Conservation (phyloP, 2,888 invertebrate genomes). For the Polymixis lichenea region DNA sequence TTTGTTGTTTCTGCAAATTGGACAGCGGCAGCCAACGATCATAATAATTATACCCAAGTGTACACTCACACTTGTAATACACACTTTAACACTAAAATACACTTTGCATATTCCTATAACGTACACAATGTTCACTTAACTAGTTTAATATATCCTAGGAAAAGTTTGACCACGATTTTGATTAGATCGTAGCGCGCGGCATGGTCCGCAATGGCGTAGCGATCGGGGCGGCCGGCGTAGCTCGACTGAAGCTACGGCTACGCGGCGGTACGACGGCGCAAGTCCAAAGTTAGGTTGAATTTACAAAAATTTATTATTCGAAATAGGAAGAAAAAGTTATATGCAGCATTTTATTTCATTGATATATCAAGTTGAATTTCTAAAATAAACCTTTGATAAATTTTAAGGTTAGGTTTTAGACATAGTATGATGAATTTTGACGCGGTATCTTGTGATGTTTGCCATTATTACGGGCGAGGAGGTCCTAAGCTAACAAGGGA, state of each 20-base stretch:
- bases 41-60: constrained; percentile 72
- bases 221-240: constrained; percentile 79
- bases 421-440: constrained; percentile 55
- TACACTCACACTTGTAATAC: constrained; percentile 72
- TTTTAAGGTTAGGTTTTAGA: constrained; percentile 5
- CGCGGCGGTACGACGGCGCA: constrained; percentile 80
- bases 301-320: constrained; percentile 62
- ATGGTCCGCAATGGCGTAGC: constrained; percentile 77
- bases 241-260: constrained; percentile 79
- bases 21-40: constrained; percentile 73
- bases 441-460: constrained; percentile 51
- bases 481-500: constrained; percentile 65
- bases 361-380: constrained; percentile 19
- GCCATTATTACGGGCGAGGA: constrained; percentile 32
- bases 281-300: constrained; percentile 73
- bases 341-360: constrained; percentile 24
- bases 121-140: constrained; percentile 67
- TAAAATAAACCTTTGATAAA: neutral
- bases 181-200: constrained; percentile 73
- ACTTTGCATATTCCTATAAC: constrained; percentile 64
- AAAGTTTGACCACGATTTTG: constrained; percentile 69
- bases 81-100: constrained; percentile 72
- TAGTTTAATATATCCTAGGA: constrained; percentile 56
- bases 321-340: constrained; percentile 57
- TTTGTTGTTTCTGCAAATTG: constrained; percentile 80